Percentiles rank a stretch among this genome's conserved stretches.
These are phyloP conservation scores for Amiota minor DNA, from an alignment of 2,888 invertebrate species.

Conservation along the genomic window DNA sequence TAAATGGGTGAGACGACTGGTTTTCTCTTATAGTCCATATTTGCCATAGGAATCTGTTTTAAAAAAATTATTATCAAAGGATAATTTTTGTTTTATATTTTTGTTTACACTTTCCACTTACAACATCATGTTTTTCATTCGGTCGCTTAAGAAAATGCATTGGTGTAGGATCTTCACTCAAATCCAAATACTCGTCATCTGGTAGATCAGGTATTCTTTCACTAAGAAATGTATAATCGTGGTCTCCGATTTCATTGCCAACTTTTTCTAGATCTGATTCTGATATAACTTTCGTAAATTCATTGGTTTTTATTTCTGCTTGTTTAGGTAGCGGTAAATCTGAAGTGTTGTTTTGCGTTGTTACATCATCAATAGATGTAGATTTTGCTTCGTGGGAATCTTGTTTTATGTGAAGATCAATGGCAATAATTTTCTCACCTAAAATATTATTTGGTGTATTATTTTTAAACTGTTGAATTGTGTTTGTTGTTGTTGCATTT, in stretches of 20 bases:
- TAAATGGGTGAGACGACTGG: conserved; percentile 49
- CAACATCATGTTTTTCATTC: not conserved
- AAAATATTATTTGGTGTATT: not conserved
- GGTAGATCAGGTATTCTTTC: conserved; percentile 55
- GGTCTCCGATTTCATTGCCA: conserved; percentile 38
- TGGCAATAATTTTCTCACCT: conserved; percentile 5
- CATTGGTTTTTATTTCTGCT: not conserved
- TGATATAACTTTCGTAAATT: not conserved
- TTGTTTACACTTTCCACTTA: conserved; percentile 17
- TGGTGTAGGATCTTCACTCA: conserved; percentile 58
- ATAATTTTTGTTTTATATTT: not conserved
- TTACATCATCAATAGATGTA: not conserved
- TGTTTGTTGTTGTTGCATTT: not conserved
- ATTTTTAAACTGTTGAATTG: not conserved
- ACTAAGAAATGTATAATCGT: conserved; percentile 47
- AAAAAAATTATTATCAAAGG: conserved; percentile 1
- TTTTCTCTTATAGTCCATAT: no score
- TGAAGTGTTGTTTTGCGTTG: not conserved
- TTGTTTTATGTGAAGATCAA: conserved; percentile 5
- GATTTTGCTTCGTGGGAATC: not conserved
- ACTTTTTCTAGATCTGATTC: not conserved
- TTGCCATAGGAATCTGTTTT: no score
- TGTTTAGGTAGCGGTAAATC: not conserved
- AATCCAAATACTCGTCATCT: conserved; percentile 53
- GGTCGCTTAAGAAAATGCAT: conserved; percentile 54